Evolutionary conservation across 2,888 invertebrate genomes (phyloP), one percentile per base, ranked within the genome.

Genomic region (Eupithecia dodoneata): DNA sequence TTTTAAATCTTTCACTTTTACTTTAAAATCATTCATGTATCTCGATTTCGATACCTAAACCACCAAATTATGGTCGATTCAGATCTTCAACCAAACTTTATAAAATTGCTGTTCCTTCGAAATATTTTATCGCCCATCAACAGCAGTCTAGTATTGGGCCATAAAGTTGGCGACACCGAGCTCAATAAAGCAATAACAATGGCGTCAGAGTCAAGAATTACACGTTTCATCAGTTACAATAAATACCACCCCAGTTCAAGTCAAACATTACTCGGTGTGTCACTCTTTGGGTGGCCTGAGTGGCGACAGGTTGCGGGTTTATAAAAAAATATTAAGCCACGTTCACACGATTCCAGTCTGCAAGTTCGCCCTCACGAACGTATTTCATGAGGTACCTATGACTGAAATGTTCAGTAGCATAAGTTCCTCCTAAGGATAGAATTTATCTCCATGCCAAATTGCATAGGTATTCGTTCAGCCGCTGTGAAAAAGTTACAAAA

Each of bases 221-320:
- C 85, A 85, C 83, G 84, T 86, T 88, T 87, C 87, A 89, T 89
- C 87, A 87, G 86, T 88, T 85, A 87, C 86, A 87, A 85, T 89
- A 89, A 87, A 87, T 89, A 89, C 87, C 83, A 83, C 82, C 81
- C 83, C 83, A 83, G 85, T 86, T 84, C 81, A 86, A 91, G 89
- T 90, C 89, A 91, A 90, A 90, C 88, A 91, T 91, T 89, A 89
- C 87, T 86, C 85, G 85, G 82, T 83, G 82, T 81, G 87, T 84
- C 83, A 86, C 83, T 85, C 81, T 81, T 76, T 71, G 76, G 52
- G 70, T 74, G 85, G 84, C 44, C 7, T 79, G 82, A 87, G 75
- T 75, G 41, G 83, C 4, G 52, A 71, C 70, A 59, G 66, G 12
- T n/a, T 74, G 77, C 75, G 79, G 67, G n/a, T 18, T 18, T 3